Evolutionary conservation across 2,888 invertebrate genomes (phyloP).

Genomic region (Drosophila anomalata): DNA sequence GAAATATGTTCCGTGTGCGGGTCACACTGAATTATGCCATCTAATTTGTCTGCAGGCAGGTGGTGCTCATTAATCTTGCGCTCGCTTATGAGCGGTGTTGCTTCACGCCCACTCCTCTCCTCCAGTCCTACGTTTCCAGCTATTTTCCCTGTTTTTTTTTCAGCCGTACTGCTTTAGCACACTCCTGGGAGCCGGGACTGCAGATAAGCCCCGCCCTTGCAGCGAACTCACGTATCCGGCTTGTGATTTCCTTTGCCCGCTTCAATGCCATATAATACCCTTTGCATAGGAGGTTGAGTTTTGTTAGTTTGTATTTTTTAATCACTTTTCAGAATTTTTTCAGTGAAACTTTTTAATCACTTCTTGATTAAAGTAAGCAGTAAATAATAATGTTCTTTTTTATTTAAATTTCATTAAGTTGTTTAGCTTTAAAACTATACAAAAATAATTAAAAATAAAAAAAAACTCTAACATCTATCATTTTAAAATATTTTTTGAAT

Average conservation of each 20-base stretch:
- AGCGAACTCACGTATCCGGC: slow-evolving; percentile 33
- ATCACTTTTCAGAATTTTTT: background rate
- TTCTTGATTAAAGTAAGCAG: too few species aligned
- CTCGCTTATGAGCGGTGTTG: slow-evolving; percentile 50
- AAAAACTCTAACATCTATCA: too few species aligned
- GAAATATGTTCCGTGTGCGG: slow-evolving; percentile 50
- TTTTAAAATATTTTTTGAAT: too few species aligned
- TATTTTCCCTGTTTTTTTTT: slow-evolving; percentile 25
- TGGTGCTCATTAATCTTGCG: slow-evolving; percentile 74
- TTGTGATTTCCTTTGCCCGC: slow-evolving; percentile 29
- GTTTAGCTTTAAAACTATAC: too few species aligned
- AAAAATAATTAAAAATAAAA: too few species aligned
- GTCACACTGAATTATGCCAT: slow-evolving; percentile 71
- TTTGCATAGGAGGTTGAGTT: background rate
- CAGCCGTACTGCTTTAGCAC: slow-evolving; percentile 43
- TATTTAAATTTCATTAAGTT: too few species aligned
- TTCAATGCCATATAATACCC: slow-evolving; percentile 14
- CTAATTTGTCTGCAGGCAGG: slow-evolving; percentile 75
- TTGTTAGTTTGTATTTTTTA: background rate
- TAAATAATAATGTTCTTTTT: too few species aligned
- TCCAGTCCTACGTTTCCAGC: slow-evolving; percentile 2
- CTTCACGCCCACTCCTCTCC: background rate
- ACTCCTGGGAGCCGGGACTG: slow-evolving; percentile 43
- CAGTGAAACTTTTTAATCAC: too few species aligned
- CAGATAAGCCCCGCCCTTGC: slow-evolving; percentile 33